Conservation (phyloP, 2,113 vertebrate genomes). For the Plestiodon gilberti region DNA sequence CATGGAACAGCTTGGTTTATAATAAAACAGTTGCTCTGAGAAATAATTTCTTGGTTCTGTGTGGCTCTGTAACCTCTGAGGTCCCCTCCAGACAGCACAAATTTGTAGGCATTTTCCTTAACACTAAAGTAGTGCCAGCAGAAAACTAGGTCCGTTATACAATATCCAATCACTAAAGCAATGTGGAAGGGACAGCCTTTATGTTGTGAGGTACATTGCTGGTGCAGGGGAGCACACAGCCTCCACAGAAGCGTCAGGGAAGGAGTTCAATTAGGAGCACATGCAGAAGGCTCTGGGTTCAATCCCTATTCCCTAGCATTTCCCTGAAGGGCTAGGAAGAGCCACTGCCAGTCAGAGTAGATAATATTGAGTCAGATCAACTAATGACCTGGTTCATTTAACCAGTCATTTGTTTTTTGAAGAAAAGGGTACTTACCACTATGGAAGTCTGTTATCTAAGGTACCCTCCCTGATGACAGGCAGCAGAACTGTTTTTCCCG, state of each 20-base stretch:
- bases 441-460: not conserved
- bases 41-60: not conserved
- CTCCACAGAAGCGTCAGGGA: not conserved
- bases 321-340: not conserved
- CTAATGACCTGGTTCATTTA: not conserved
- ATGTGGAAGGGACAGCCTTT: not conserved
- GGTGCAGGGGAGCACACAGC: not conserved
- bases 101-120: not conserved
- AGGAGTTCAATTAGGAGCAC: no score
- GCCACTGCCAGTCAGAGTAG: not conserved
- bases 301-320: not conserved
- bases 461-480: not conserved
- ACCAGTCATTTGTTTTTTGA: no score
- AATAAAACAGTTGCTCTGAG: not conserved
- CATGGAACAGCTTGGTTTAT: not conserved
- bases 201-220: not conserved
- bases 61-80: not conserved
- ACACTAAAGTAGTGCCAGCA: not conserved
- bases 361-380: not conserved
- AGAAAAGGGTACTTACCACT: not conserved
- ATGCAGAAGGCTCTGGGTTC: not conserved
- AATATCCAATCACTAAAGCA: not conserved
- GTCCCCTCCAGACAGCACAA: not conserved
- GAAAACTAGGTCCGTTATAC: no score
- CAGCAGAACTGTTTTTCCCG: no score